Evolutionary conservation across 2,888 invertebrate genomes (phyloP).

Genomic region (Rapana venosa): DNA sequence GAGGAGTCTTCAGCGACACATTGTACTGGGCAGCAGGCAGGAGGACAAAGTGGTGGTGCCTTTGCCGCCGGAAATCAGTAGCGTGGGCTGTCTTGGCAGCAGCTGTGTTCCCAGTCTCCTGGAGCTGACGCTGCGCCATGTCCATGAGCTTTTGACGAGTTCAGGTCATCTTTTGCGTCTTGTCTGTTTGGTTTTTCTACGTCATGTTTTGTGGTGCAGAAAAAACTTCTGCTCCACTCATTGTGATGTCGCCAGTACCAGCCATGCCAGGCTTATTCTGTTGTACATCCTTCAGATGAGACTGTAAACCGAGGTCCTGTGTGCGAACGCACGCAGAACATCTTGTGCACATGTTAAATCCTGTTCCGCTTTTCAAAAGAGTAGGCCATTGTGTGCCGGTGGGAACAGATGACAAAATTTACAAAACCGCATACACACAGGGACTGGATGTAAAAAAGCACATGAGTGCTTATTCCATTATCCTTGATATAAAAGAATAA

Average conservation of each 20-base stretch:
- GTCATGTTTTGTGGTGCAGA: neutral
- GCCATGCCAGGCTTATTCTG: neutral
- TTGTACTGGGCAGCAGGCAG: slow-evolving; percentile 32
- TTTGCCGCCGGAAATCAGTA: slow-evolving; percentile 46
- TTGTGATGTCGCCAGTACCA: neutral
- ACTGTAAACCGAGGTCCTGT: too few species aligned
- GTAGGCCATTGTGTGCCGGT: too few species aligned
- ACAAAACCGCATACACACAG: too few species aligned
- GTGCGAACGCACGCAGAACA: too few species aligned
- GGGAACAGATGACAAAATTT: too few species aligned
- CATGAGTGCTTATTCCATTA: too few species aligned
- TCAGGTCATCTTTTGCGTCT: slow-evolving; percentile 4
- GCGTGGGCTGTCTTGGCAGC: slow-evolving; percentile 19
- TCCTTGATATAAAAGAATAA: too few species aligned
- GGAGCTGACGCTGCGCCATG: slow-evolving; percentile 46
- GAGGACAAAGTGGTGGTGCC: slow-evolving; percentile 36
- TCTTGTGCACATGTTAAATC: too few species aligned
- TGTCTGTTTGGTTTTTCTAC: neutral
- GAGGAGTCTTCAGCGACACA: neutral
- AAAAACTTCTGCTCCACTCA: neutral
- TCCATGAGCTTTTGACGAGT: neutral
- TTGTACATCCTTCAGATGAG: neutral
- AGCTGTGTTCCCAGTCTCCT: slow-evolving; percentile 42
- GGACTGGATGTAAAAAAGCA: too few species aligned
- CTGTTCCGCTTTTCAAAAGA: too few species aligned